Percentiles rank a stretch among this genome's conserved stretches.
Evolutionary conservation across 2,797 vertebrate genomes (phyloP).

Genomic region (Melopsittacus undulatus): DNA sequence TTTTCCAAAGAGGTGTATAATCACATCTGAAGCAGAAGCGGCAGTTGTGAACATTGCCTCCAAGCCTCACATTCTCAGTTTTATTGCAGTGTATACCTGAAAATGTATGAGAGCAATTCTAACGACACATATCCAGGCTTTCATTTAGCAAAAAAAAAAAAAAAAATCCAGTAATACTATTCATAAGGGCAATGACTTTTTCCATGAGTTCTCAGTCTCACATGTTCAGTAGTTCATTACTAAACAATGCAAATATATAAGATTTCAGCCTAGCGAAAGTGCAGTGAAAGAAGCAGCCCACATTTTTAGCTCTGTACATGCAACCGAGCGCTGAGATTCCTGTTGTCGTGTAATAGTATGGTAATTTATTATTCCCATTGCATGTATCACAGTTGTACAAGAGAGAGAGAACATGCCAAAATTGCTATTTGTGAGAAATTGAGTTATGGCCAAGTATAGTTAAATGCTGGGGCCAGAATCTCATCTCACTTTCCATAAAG

Average conservation of each 20-base stretch:
- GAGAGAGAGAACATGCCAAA: slow-evolving; percentile 35
- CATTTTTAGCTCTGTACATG: not conserved
- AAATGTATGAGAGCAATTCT: not conserved
- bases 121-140: not conserved
- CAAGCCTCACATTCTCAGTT: not conserved
- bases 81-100: not conserved
- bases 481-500: slow-evolving; percentile 52
- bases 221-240: not conserved
- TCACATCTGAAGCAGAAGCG: not conserved
- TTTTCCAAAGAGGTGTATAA: not conserved
- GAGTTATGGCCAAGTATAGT: slow-evolving; percentile 35
- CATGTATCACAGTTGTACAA: slow-evolving; percentile 24
- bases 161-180: not conserved
- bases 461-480: slow-evolving; percentile 4
- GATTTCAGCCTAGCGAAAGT: not conserved
- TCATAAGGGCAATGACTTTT: not conserved
- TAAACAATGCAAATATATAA: not conserved
- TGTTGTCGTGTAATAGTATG: slow-evolving; percentile 11
- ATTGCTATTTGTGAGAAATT: slow-evolving; percentile 59
- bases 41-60: not conserved
- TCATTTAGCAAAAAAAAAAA: not conserved
- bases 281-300: not conserved
- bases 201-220: not conserved
- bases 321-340: not conserved
- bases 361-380: slow-evolving; percentile 60